Conservation (phyloP, 2,797 vertebrate species). For the Apodemus agrarius region DNA sequence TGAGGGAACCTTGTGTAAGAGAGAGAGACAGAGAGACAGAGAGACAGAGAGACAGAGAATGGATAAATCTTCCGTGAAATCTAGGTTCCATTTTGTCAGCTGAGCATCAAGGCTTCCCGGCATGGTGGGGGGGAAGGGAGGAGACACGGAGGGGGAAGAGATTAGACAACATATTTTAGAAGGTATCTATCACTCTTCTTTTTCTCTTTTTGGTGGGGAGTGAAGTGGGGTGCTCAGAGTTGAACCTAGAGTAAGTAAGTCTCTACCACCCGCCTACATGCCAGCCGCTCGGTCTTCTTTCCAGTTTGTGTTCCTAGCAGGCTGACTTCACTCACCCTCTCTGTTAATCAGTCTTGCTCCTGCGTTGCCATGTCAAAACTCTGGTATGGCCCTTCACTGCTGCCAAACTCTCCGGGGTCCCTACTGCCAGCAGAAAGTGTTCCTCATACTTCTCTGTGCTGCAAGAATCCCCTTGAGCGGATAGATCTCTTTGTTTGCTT, state of each 20-base stretch:
- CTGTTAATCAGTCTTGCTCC: not conserved
- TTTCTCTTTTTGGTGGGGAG: not conserved
- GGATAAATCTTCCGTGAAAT: not conserved
- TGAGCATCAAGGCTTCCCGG: not conserved
- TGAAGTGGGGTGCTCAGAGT: not conserved
- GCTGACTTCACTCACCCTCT: not conserved
- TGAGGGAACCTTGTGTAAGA: too few species aligned
- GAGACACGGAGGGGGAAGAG: too few species aligned
- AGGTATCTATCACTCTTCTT: not conserved
- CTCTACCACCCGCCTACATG: too few species aligned
- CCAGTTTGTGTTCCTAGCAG: not conserved
- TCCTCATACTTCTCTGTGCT: not conserved
- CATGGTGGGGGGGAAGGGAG: not conserved
- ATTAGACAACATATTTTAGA: not conserved
- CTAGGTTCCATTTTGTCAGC: slow-evolving; percentile 1
- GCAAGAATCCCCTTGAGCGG: not conserved
- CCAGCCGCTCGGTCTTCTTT: not conserved
- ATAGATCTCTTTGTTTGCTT: not conserved
- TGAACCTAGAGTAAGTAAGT: not conserved
- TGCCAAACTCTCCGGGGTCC: not conserved
- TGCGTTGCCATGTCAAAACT: not conserved
- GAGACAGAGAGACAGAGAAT: not conserved
- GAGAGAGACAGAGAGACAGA: not conserved
- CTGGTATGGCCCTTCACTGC: not conserved
- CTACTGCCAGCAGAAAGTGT: not conserved